Conservation (phyloP, 2,888 invertebrate species). For the Callyntrura sp. region DNA sequence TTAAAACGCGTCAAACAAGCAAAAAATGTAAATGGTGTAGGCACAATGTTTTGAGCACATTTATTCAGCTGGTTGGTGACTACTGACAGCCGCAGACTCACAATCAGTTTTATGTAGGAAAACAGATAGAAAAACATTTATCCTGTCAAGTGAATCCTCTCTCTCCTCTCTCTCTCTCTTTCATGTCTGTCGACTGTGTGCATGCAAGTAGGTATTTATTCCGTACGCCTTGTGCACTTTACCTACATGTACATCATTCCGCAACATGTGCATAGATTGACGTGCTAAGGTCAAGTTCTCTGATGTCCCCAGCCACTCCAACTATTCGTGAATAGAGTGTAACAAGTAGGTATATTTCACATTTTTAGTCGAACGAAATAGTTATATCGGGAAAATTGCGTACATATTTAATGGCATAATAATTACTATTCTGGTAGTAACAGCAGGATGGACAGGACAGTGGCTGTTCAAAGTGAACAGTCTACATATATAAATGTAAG, state of each 20-base stretch:
- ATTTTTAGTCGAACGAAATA: too few species aligned
- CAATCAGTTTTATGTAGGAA: not conserved
- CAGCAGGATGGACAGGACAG: too few species aligned
- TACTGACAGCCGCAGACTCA: constrained; percentile 11
- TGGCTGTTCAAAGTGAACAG: too few species aligned
- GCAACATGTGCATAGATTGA: constrained; percentile 2
- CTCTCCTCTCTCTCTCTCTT: too few species aligned
- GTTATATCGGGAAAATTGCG: too few species aligned
- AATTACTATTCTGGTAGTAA: too few species aligned
- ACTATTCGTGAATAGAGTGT: too few species aligned
- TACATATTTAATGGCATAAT: too few species aligned
- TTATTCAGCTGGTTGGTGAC: constrained; percentile 58
- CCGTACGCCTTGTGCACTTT: not conserved
- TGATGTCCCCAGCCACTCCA: not conserved
- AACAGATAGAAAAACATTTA: constrained; percentile 54
- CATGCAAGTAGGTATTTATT: not conserved
- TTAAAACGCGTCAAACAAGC: not conserved
- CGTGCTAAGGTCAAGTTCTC: constrained; percentile 57
- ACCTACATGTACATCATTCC: not conserved
- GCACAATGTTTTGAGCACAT: not conserved
- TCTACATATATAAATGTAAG: too few species aligned
- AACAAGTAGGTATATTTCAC: too few species aligned
- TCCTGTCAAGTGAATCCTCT: constrained; percentile 47
- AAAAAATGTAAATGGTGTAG: not conserved
- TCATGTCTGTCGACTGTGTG: not conserved